Percentiles rank a stretch among this genome's conserved stretches.
phyloP scores from a whole-genome alignment of 2,888 invertebrate genomes.

The Caradrina clavipalpis region DNA sequence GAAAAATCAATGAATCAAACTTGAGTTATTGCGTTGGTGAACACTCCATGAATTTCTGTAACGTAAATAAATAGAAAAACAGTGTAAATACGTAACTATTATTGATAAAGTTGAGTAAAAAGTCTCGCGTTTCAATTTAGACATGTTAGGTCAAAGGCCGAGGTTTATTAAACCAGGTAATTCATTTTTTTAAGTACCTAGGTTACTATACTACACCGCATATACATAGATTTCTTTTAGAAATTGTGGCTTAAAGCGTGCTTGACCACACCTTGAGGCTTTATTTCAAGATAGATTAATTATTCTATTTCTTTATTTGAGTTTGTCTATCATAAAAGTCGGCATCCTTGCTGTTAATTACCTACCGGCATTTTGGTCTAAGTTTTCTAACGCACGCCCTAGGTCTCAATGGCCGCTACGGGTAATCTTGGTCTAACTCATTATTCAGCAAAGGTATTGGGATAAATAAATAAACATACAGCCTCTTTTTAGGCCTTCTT shows the following conservation, averaged over 20 bases:
- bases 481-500: neutral
- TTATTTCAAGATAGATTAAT: no score
- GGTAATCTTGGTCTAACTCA: neutral
- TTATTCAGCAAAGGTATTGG: neutral
- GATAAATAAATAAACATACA: neutral
- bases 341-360: neutral
- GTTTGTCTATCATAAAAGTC: neutral
- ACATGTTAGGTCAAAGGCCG: conserved; percentile 77
- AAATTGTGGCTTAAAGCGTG: neutral
- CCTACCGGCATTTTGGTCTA: conserved; percentile 4
- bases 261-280: neutral
- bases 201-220: conserved; percentile 28
- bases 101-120: neutral
- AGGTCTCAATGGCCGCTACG: neutral
- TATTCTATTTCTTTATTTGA: neutral
- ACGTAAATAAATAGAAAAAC: conserved; percentile 43
- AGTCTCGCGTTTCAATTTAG: conserved; percentile 21
- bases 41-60: neutral
- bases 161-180: conserved; percentile 84
- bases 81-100: conserved; percentile 20
- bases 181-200: conserved; percentile 14
- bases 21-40: conserved; percentile 4
- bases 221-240: neutral
- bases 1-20: conserved; percentile 31
- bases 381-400: neutral